Evolutionary conservation across 1,140 invertebrate genomes (phyloP).

Genomic region (Euschistus heros): DNA sequence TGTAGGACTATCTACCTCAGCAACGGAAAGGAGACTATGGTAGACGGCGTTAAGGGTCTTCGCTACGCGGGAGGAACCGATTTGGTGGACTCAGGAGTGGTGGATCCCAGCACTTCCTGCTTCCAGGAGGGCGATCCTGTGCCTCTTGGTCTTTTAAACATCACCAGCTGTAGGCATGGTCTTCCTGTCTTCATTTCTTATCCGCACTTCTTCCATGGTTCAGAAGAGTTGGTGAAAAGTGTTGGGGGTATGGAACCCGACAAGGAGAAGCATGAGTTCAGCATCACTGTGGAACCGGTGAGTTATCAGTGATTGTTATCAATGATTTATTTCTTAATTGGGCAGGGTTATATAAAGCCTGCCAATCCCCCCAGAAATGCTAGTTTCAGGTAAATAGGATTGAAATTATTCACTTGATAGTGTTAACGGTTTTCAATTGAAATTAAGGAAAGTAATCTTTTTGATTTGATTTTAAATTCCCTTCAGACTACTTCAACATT

Average conservation of each 20-base stretch:
- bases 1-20: slow-evolving; percentile 37
- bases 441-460: no score
- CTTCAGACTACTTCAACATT: no score
- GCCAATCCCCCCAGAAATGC: no score
- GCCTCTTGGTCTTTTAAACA: slow-evolving; percentile 49
- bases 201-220: slow-evolving; percentile 59
- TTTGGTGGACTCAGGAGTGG: slow-evolving; percentile 39
- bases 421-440: no score
- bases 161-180: slow-evolving; percentile 41
- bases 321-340: no score
- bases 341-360: no score
- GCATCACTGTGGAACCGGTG: slow-evolving; percentile 53
- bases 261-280: slow-evolving; percentile 44
- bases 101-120: slow-evolving; percentile 51
- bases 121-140: slow-evolving; percentile 56
- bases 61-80: slow-evolving; percentile 35
- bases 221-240: slow-evolving; percentile 40
- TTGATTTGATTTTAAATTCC: no score
- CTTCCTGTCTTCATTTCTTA: slow-evolving; percentile 54
- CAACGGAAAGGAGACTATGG: slow-evolving; percentile 40
- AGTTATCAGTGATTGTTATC: slow-evolving; percentile 28
- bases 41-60: slow-evolving; percentile 36
- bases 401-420: no score
- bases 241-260: slow-evolving; percentile 49
- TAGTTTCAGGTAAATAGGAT: no score